Evolutionary conservation across 2,113 vertebrate species (phyloP).

Genomic region (Cacatua alba): DNA sequence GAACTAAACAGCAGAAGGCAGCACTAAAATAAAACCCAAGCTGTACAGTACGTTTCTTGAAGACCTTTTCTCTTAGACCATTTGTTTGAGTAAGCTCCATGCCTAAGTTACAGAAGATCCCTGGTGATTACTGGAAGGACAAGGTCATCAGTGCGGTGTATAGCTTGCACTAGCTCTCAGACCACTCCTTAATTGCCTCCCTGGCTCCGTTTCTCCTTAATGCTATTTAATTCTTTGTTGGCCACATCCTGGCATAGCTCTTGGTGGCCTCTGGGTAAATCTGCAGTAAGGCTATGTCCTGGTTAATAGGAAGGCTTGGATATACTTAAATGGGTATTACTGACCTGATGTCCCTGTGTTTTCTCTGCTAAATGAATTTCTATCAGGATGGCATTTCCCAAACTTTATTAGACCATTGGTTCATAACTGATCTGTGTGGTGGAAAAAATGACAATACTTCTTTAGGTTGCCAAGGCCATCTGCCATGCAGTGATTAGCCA

Average conservation of each 20-base stretch:
- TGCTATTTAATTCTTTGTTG: not conserved
- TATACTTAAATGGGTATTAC: not conserved
- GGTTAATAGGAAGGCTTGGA: not conserved
- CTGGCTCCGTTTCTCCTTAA: not conserved
- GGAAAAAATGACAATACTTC: not conserved
- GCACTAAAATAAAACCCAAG: not conserved
- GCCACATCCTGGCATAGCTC: not conserved
- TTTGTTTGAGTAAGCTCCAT: not conserved
- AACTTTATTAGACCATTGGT: not conserved
- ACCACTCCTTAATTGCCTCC: not conserved
- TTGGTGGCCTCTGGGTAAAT: not conserved
- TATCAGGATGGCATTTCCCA: not conserved
- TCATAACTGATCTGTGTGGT: not conserved
- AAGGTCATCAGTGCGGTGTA: not conserved
- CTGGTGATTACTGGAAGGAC: not conserved
- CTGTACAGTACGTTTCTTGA: not conserved
- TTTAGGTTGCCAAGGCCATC: not conserved
- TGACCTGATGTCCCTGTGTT: not conserved
- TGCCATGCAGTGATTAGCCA: not conserved
- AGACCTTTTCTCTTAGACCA: not conserved
- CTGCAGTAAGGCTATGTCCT: not conserved
- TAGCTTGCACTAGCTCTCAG: not conserved
- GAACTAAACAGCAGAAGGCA: not conserved
- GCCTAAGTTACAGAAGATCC: not conserved
- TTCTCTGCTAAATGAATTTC: not conserved